A percentile compares a stretch with the other conserved stretches of the same genome.
These are phyloP conservation scores for Bombus balteatus DNA, from an alignment of 1,140 invertebrate species.

Conservation along the genomic window DNA sequence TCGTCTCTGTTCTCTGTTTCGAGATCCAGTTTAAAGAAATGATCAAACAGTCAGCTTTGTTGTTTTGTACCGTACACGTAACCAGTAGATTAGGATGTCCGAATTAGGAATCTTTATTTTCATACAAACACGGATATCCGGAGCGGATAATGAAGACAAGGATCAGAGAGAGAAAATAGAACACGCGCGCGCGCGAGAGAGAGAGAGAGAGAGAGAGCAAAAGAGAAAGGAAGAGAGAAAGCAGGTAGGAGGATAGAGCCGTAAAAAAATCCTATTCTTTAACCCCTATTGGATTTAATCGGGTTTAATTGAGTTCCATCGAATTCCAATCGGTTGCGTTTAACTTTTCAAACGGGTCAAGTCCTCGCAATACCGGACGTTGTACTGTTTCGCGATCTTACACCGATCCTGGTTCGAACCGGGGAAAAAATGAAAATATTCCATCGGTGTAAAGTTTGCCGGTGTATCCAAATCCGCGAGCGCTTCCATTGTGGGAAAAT, in stretches of 20 bases:
- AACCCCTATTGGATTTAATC: slow-evolving; percentile 52
- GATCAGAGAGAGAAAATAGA: too few relatives aligned
- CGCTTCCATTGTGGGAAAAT: neutral
- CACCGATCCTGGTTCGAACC: neutral
- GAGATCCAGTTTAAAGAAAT: neutral
- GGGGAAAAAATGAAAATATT: slow-evolving; percentile 8
- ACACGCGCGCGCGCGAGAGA: too few relatives aligned
- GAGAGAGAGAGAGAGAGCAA: neutral
- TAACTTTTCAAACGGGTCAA: slow-evolving; percentile 11
- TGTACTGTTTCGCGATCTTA: slow-evolving; percentile 12
- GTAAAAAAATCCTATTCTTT: slow-evolving; percentile 19
- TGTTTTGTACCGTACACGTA: neutral
- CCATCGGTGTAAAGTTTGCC: neutral
- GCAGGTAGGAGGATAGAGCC: neutral
- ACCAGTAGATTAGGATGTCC: too few relatives aligned
- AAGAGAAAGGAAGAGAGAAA: neutral
- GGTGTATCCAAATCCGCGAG: neutral
- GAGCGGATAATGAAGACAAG: too few relatives aligned
- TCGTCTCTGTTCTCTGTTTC: too few relatives aligned
- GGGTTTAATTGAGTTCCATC: slow-evolving; percentile 51
- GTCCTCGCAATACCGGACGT: neutral
- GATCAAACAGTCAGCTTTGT: too few relatives aligned
- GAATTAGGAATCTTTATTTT: neutral
- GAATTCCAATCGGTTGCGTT: slow-evolving; percentile 37
- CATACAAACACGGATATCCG: neutral